These are phyloP conservation scores for Cantharis lateralis DNA, from an alignment of 2,888 invertebrate genomes.

Conservation along the genomic window DNA sequence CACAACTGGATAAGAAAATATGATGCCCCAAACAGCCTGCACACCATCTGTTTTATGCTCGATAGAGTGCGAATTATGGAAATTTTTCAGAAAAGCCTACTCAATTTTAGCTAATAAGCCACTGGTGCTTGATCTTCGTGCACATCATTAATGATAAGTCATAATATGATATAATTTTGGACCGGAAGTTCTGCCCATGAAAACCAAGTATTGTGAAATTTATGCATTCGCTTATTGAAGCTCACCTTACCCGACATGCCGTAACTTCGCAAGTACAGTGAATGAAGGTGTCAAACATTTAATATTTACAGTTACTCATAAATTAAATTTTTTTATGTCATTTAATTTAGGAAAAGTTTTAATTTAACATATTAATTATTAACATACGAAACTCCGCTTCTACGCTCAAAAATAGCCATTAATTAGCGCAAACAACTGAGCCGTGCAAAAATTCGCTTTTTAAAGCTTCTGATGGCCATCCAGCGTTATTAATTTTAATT, in stretches of 20 bases:
- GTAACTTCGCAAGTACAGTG: not conserved
- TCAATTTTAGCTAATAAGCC: not conserved
- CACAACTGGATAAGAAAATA: too few relatives aligned
- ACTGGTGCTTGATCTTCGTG: not conserved
- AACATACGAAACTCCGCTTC: not conserved
- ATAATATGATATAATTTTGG: conserved; percentile 15
- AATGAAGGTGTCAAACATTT: not conserved
- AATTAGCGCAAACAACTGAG: not conserved
- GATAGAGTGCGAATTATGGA: too few relatives aligned
- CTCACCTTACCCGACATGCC: not conserved
- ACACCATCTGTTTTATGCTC: too few relatives aligned
- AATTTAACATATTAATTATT: not conserved
- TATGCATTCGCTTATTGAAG: conserved; percentile 42
- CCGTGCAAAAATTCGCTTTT: conserved; percentile 31
- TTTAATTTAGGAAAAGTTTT: not conserved
- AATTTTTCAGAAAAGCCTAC: too few relatives aligned
- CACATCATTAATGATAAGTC: conserved; percentile 2
- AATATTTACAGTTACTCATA: not conserved
- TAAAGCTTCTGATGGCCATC: not conserved
- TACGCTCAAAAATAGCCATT: not conserved
- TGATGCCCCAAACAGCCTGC: too few relatives aligned
- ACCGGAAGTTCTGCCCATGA: conserved; percentile 49
- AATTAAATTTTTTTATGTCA: not conserved
- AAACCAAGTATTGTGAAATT: conserved; percentile 53
- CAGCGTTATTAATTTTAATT: not conserved